These are phyloP conservation scores for Lycodopsis pacificus DNA, from an alignment of 2,797 vertebrate species.

Conservation along the genomic window DNA sequence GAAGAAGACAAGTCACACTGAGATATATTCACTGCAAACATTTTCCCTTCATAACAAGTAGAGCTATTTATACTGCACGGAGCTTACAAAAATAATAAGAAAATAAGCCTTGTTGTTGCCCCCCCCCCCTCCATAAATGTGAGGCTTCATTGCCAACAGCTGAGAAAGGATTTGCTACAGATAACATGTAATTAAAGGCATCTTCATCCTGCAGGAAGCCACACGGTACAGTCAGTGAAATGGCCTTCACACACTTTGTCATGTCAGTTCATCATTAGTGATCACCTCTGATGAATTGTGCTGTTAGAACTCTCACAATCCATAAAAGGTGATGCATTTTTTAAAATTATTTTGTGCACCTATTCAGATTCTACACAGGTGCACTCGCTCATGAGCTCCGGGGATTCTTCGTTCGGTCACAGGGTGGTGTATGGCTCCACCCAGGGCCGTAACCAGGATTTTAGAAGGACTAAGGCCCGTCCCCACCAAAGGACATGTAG, in stretches of 20 bases:
- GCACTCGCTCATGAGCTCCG: neutral
- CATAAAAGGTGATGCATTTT: neutral
- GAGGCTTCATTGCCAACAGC: neutral
- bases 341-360: neutral
- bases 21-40: slow-evolving; percentile 48
- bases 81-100: slow-evolving; percentile 24
- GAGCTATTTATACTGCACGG: slow-evolving; percentile 22
- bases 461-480: neutral
- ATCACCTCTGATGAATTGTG: neutral
- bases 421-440: neutral
- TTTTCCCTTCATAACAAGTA: slow-evolving; percentile 31
- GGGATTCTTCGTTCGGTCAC: neutral
- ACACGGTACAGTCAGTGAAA: neutral
- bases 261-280: neutral
- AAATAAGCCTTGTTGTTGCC: neutral
- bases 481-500: neutral
- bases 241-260: neutral
- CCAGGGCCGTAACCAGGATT: neutral
- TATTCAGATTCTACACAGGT: neutral
- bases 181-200: slow-evolving; percentile 8
- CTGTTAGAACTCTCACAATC: neutral
- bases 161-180: neutral
- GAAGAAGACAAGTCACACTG: slow-evolving; percentile 37
- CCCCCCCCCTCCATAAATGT: neutral
- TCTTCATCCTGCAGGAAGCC: slow-evolving; percentile 2